Base-by-base conservation (phyloP, 2,888 invertebrate species). In the Polydrusus tereticollis region DNA sequence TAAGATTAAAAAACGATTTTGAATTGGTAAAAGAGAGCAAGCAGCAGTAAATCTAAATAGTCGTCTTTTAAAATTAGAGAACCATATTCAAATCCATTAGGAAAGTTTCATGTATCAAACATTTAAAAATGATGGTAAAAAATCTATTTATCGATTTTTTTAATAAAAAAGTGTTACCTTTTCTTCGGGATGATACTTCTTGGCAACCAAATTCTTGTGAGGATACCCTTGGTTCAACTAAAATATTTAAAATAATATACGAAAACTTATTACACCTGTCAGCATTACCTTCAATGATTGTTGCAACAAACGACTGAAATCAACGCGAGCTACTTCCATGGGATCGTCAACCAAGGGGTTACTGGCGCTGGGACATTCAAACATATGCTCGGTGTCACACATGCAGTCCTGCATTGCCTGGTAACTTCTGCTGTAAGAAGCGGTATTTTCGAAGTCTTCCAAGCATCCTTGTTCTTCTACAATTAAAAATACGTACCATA, bases 371-470 rank as follows among this genome's bases (percentile, higher is more conserved):
- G 94, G 92, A 84, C 98, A 98, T 83, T 93, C 93, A 84, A 97
- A 94, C 96, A 97, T 99, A 86, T 99, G 99, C 82, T 99, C 99
- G 12, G 93, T 93, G 84, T 99, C 99, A 79, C 99, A 99, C 91
- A 98, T 96, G 84, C 99, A 99, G 74, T 96, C 94, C 85, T 98
- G 97, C 1, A 94, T 90, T 33, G 93, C 91, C 84, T 97, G 96
- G 85, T 95, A 98, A 80, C 95, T 92, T 6, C 98, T 92, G 83
- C 98, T 98, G 86, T 96, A 98, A 0, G 94, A 93, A 0, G 98
- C 98, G 0, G 97, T 95, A 85, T 99, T 98, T 84, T 96, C 96
- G 83, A 99, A 98, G 77, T 94, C 91, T 76, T 90, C 93, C 80
- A 97, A 90, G 84, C 99, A 99, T 76, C 96, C 95, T 86, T 97